Conservation (phyloP, 2,888 invertebrate genomes). For the Volucella bombylans region DNA sequence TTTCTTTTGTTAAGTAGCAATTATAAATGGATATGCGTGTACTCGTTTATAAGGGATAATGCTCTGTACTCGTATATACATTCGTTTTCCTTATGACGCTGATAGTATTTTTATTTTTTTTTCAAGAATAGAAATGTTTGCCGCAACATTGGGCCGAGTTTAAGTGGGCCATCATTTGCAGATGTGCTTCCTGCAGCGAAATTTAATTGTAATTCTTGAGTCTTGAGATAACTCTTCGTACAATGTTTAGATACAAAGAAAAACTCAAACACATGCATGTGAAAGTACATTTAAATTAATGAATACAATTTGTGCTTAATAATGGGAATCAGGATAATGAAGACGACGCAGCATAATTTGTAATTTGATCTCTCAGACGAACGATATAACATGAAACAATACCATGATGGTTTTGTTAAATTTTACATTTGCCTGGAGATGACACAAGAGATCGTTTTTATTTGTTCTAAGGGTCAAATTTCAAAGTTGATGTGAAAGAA, state of each 20-base stretch:
- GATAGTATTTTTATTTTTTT: constrained; percentile 14
- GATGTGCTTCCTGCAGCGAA: constrained; percentile 71
- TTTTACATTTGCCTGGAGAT: constrained; percentile 46
- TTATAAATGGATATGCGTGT: constrained; percentile 50
- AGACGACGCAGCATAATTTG: constrained; percentile 45
- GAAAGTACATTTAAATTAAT: constrained; percentile 48
- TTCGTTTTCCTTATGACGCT: constrained; percentile 13
- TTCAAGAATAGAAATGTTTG: constrained; percentile 63
- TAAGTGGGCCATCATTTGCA: constrained; percentile 73
- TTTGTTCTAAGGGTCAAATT: constrained; percentile 5
- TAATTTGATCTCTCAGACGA: constrained; percentile 66
- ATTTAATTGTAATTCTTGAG: constrained; percentile 71
- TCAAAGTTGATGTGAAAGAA: too few relatives aligned
- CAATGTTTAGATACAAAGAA: constrained; percentile 23
- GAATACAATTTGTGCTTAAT: constrained; percentile 67
- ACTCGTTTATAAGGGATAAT: constrained; percentile 27
- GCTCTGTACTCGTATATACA: background rate
- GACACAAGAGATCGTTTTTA: constrained; percentile 50
- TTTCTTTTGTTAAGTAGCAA: constrained; percentile 72
- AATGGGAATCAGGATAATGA: constrained; percentile 57
- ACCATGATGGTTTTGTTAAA: constrained; percentile 46
- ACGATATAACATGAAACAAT: constrained; percentile 43
- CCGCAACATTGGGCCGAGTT: constrained; percentile 67
- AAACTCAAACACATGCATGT: constrained; percentile 12
- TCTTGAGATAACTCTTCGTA: constrained; percentile 53